Evolutionary conservation across 2,888 invertebrate genomes (phyloP).

Genomic region (Rhimphoctona megacephalus): DNA sequence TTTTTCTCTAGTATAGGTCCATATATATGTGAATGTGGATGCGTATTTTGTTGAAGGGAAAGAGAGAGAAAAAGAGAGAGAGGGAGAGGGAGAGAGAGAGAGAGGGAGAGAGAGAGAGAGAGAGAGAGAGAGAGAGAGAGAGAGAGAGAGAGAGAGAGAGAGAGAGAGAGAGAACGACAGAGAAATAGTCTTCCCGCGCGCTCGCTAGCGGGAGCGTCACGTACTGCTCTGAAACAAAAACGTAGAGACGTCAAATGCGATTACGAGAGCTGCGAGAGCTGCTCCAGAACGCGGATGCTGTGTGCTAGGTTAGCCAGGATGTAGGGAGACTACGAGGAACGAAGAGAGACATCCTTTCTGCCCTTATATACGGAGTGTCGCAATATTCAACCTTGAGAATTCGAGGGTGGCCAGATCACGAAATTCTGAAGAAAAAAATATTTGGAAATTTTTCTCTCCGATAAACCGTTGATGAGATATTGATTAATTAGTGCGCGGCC

Average conservation of each 20-base stretch:
- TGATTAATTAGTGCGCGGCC: slow-evolving; percentile 5
- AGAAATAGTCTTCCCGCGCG: slow-evolving; percentile 73
- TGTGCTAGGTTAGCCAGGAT: slow-evolving; percentile 79
- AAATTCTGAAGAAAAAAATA: neutral
- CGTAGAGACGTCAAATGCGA: slow-evolving; percentile 85
- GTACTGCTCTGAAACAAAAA: slow-evolving; percentile 85
- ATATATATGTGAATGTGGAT: slow-evolving; percentile 13
- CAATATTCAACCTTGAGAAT: neutral
- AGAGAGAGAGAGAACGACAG: slow-evolving; percentile 22
- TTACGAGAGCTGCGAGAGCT: slow-evolving; percentile 84
- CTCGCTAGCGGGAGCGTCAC: slow-evolving; percentile 82
- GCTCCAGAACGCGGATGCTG: slow-evolving; percentile 84
- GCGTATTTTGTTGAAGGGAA: slow-evolving; percentile 57
- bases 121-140: slow-evolving; percentile 43
- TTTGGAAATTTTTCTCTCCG: neutral
- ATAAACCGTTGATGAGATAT: neutral
- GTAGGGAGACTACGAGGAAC: slow-evolving; percentile 50
- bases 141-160: slow-evolving; percentile 47
- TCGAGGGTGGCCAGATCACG: neutral
- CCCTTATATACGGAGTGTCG: slow-evolving; percentile 2
- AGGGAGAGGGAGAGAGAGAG: slow-evolving; percentile 23
- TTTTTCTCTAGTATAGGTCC: slow-evolving; percentile 34
- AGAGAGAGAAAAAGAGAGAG: slow-evolving; percentile 37
- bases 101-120: slow-evolving; percentile 21
- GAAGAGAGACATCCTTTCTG: slow-evolving; percentile 48